Conservation (phyloP, 92 coral and sea anemone genomes). For the Siderastrea radians region DNA sequence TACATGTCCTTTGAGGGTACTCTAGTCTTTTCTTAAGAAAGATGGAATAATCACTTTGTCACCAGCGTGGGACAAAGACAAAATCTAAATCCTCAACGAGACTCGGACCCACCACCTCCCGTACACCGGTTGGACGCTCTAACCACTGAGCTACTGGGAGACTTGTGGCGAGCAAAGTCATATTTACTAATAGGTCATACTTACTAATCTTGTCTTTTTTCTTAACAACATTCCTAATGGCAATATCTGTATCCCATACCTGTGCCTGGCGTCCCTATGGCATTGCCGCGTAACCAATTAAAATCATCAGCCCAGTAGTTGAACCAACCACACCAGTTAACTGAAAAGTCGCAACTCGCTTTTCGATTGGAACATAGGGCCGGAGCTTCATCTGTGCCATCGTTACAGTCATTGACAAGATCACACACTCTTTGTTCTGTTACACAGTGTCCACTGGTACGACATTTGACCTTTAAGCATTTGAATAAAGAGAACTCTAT, state of each 20-base stretch:
- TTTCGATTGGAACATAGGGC: constrained; percentile 69
- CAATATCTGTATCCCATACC: constrained; percentile 8
- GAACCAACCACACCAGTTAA: constrained; percentile 78
- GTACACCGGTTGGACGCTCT: too few species aligned
- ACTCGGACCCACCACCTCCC: too few species aligned
- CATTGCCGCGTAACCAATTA: constrained; percentile 74
- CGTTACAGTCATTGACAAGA: constrained; percentile 87
- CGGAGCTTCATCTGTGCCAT: constrained; percentile 81
- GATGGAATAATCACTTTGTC: too few species aligned
- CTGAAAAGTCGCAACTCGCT: constrained; percentile 89
- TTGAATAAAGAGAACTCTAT: neutral
- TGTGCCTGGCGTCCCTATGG: constrained; percentile 83
- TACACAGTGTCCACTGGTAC: constrained; percentile 77
- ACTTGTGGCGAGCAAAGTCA: too few species aligned
- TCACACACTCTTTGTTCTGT: constrained; percentile 90
- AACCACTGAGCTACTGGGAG: too few species aligned
- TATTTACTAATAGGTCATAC: too few species aligned
- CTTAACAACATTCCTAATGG: too few species aligned
- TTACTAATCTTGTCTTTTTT: too few species aligned
- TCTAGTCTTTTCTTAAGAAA: too few species aligned
- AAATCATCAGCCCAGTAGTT: constrained; percentile 69
- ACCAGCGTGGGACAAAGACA: too few species aligned
- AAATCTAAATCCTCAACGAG: too few species aligned
- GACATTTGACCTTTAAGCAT: constrained; percentile 53
- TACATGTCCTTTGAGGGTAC: too few species aligned